Base-by-base conservation (phyloP, 2,888 invertebrate genomes). In the Chrysotoxum bicinctum region DNA sequence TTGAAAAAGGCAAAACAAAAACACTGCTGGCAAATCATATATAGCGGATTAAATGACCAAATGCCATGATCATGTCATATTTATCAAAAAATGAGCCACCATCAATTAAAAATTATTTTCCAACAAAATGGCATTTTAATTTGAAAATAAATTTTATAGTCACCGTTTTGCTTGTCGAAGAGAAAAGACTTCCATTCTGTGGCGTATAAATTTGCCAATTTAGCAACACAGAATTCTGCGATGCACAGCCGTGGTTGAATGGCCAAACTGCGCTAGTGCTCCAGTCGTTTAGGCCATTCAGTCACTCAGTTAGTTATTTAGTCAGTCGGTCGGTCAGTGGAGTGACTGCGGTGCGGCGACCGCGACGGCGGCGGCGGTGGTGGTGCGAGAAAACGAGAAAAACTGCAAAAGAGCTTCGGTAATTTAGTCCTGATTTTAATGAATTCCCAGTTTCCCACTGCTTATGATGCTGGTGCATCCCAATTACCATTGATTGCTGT, bases 111-210 rank as follows among this genome's bases (percentile, higher is more conserved):
- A 85, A 85, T 85, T 75, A 84, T 87, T 88, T 87, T 80, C 88
- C 88, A 87, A 88, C 89, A 87, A 89, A 89, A 91, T 91, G 90
- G 90, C 91, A 90, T 90, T 91, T 91, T 91, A 91, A 91, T 91
- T 91, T 89, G 91, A 89, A 91, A 91, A 91, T 91, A 91, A 91
- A 91, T 91, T 91, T 91, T 90, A 78, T 78, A 82, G 86, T 86
- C 81, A 86, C 85, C 85, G 85, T 85, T 81, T 72, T 54, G 81
- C 81, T 73, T 81, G 81, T 81, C 85, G 85, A 81, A 73, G 64
- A 80, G 81, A 73, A 58, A 58, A 35, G 14, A 58, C 81, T 81
- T 85, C 85, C 85, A 85, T 54, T 81, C 76, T 73, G 75, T 75
- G 80, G 80, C 76, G 56, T 76, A 85, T 85, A 81, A 81, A 81